Conservation (phyloP, 1,140 invertebrate genomes). For the Musca domestica region DNA sequence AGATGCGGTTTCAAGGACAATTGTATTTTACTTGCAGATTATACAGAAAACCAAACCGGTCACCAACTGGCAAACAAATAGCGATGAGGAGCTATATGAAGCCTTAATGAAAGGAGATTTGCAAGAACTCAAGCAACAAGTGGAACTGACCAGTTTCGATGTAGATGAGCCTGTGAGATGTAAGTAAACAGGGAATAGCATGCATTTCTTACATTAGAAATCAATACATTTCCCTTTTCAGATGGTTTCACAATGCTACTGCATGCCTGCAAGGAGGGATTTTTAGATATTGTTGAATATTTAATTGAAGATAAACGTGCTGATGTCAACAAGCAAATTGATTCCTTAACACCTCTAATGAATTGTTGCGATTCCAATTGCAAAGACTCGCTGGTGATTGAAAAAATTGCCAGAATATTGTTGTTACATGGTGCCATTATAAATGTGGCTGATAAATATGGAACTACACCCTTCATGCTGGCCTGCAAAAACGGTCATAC, state of each 20-base stretch:
- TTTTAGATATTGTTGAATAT: conserved; percentile 35
- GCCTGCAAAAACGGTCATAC: conserved; percentile 54
- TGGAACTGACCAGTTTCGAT: conserved; percentile 26
- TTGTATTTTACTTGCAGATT: background rate
- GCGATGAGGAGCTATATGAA: conserved; percentile 30
- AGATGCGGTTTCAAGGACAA: background rate
- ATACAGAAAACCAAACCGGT: background rate
- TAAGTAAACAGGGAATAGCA: too few species aligned
- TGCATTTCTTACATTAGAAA: too few species aligned
- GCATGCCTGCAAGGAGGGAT: conserved; percentile 34
- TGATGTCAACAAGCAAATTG: conserved; percentile 39
- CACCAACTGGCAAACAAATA: background rate
- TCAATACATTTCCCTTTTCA: background rate
- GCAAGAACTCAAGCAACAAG: conserved; percentile 30
- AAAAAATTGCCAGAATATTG: conserved; percentile 39
- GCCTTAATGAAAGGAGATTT: conserved; percentile 30
- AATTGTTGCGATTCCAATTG: conserved; percentile 31
- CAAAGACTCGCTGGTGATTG: conserved; percentile 29
- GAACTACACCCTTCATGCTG: conserved; percentile 56
- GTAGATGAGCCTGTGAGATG: conserved; percentile 28
- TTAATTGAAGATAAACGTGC: conserved; percentile 35
- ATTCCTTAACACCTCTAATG: conserved; percentile 42
- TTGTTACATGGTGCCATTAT: conserved; percentile 40
- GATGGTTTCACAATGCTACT: conserved; percentile 35
- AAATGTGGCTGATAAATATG: conserved; percentile 52